Conservation (phyloP, 2,797 vertebrate species). For the Tenualosa ilisha region DNA sequence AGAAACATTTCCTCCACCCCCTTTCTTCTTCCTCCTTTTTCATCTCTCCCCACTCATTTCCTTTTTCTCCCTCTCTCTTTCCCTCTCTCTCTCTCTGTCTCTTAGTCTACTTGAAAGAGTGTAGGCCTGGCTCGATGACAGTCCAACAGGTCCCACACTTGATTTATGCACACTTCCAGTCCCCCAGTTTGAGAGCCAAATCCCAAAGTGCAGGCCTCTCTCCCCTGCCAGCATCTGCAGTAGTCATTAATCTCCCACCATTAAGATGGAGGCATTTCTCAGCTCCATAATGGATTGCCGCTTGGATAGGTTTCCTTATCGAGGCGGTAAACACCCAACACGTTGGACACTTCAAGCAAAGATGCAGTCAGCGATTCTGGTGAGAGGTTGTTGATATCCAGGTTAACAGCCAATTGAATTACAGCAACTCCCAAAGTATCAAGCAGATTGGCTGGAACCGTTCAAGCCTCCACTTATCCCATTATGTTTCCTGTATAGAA, state of each 20-base stretch:
- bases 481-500: neutral
- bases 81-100: neutral
- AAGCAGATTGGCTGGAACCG: neutral
- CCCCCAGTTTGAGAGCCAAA: conserved; percentile 55
- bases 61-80: neutral
- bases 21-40: neutral
- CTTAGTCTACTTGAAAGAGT: neutral
- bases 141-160: conserved; percentile 51
- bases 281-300: conserved; percentile 47
- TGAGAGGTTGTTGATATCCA: neutral
- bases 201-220: conserved; percentile 48
- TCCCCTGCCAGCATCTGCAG: conserved; percentile 43
- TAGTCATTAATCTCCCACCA: conserved; percentile 48
- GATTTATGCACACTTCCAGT: conserved; percentile 62
- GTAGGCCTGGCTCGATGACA: conserved; percentile 5
- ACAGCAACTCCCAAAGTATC: neutral
- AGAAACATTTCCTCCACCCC: neutral
- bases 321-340: conserved; percentile 48
- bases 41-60: neutral
- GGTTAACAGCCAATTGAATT: conserved; percentile 9
- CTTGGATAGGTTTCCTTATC: conserved; percentile 45
- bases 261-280: conserved; percentile 47
- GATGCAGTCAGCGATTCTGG: neutral
- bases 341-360: conserved; percentile 27
- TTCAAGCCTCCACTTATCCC: neutral